Conservation (phyloP, 2,888 invertebrate genomes). For the Polyommatus iphigenia region DNA sequence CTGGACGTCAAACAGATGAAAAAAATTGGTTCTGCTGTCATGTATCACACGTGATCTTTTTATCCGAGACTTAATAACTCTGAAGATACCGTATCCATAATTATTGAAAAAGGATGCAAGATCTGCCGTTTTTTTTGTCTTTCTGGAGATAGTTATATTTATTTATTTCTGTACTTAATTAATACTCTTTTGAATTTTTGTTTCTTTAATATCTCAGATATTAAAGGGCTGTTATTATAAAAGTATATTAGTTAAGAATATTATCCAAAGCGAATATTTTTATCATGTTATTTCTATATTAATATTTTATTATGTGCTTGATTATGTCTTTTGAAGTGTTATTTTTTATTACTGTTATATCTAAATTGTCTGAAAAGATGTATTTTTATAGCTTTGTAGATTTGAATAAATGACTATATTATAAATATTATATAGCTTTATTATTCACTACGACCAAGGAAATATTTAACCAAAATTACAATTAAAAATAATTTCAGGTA, state of each 20-base stretch:
- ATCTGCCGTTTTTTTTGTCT: too few relatives aligned
- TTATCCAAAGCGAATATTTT: constrained; percentile 38
- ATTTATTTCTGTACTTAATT: neutral
- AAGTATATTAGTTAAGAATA: constrained; percentile 18
- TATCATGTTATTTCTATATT: constrained; percentile 26
- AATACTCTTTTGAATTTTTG: neutral
- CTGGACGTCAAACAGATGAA: too few relatives aligned
- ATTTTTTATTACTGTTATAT: constrained; percentile 64
- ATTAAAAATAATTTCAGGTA: neutral
- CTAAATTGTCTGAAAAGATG: constrained; percentile 59
- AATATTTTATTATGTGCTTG: neutral
- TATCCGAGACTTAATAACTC: too few relatives aligned
- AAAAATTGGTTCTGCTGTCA: too few relatives aligned
- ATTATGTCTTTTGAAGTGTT: constrained; percentile 25
- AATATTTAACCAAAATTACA: neutral
- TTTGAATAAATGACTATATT: constrained; percentile 34
- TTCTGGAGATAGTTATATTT: too few relatives aligned
- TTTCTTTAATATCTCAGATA: constrained; percentile 54
- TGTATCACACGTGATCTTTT: too few relatives aligned
- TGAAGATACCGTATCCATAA: too few relatives aligned
- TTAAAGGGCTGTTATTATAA: neutral
- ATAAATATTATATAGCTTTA: neutral
- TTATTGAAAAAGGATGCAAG: too few relatives aligned
- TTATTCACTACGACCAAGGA: neutral
- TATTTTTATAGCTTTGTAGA: constrained; percentile 58